Base-by-base conservation (phyloP, 2,888 invertebrate species). In the Petrolisthes manimaculis region DNA sequence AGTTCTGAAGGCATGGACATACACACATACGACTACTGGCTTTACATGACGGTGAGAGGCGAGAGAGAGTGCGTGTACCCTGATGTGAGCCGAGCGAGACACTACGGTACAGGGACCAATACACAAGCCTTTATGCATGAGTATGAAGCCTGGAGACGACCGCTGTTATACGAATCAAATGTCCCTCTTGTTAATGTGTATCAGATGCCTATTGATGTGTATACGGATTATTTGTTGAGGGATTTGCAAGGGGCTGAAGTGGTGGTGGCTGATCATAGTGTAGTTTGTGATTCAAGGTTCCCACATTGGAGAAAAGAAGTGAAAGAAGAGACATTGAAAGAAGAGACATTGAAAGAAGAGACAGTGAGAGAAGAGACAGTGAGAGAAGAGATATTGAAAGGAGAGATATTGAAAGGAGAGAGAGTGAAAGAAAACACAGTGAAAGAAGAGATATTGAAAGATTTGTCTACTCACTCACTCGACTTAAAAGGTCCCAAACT, bases 11-110 rank as follows among this genome's bases (percentile, higher is more conserved):
- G 18, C 8, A 71, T 71, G 53, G 86, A 88, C 54, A 80, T 88
- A 18, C 14, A 80, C 6, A 89, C 82, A 21, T 90, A 89, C 77
- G 90, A 90, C 54, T 86, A 67, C 67, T 90, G 90, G 90, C 69
- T 90, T 51, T 89, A 80, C 77, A 61, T 81, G 24, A 74, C 77
- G 9, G 87, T 89, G 61, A 80, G 84, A 21, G 79, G 80, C 3
- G 56, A 55, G 18, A 71, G 89, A 21, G 89, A 90, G 77, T 89
- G 90, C 56, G 86, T 90, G 4, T 86, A 71, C 24, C 90, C 90
- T 0, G 90, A 90, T 51, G 80, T 87, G 55, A 74, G 86, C 37
- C 86, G 90, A 12, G 51, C 54, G 8, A 71, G 78, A 0, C 90
- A 90, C 81, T 89, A 77, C 21, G 90, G 90, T 3, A 55, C 78